Evolutionary conservation across 2,888 invertebrate species (phyloP).

Genomic region (Tillus elongatus): DNA sequence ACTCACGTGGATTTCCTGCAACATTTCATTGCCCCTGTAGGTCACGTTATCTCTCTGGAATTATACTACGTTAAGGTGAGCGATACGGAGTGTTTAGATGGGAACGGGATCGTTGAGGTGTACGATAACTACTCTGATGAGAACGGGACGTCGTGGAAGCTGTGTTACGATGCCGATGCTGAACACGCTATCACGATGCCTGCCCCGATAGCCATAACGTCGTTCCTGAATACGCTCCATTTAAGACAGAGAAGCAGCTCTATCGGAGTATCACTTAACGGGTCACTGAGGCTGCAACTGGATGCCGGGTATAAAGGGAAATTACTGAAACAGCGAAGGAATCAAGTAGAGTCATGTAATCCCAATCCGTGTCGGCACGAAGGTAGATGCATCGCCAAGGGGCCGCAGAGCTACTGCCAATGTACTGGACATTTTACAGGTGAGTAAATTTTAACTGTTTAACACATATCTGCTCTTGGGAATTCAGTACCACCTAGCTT

Average conservation of each 20-base stretch:
- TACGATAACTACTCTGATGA: conserved; percentile 59
- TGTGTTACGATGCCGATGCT: conserved; percentile 45
- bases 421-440: conserved; percentile 67
- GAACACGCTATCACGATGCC: conserved; percentile 33
- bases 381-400: conserved; percentile 56
- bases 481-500: too few species aligned
- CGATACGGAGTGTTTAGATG: conserved; percentile 30
- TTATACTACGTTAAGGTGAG: conserved; percentile 43
- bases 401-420: conserved; percentile 54
- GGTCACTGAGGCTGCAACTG: conserved; percentile 51
- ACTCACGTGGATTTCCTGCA: conserved; percentile 47
- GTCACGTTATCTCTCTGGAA: conserved; percentile 45
- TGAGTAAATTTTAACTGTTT: conserved; percentile 39
- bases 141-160: conserved; percentile 61
- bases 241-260: conserved; percentile 46
- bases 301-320: conserved; percentile 59
- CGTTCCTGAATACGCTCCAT: conserved; percentile 57
- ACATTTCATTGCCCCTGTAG: conserved; percentile 50
- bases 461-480: too few species aligned
- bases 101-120: conserved; percentile 14
- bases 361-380: conserved; percentile 66
- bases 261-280: conserved; percentile 50
- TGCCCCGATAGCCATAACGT: conserved; percentile 52
- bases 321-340: conserved; percentile 50
- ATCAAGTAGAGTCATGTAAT: conserved; percentile 56